These are phyloP conservation scores for Zelostemma sp. DNA, from an alignment of 1,140 invertebrate species.

Conservation along the genomic window DNA sequence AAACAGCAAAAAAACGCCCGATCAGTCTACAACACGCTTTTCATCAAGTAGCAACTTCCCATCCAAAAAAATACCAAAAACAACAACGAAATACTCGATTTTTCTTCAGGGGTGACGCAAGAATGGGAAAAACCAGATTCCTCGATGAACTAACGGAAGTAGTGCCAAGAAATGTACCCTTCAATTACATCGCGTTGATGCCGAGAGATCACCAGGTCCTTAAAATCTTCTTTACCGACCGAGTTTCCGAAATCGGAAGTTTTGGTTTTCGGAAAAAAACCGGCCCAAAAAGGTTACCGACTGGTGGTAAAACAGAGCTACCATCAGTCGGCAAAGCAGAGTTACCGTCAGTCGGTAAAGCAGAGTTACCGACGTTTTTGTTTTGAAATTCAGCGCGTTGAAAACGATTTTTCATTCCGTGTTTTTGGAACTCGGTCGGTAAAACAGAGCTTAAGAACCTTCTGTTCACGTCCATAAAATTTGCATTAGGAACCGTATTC, in stretches of 20 bases:
- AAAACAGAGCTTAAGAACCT: too few species aligned
- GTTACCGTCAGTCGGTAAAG: too few species aligned
- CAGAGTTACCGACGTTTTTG: too few species aligned
- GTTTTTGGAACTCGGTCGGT: too few species aligned
- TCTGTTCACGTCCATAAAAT: too few species aligned
- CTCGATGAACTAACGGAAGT: conserved; percentile 71
- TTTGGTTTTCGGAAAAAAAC: background rate
- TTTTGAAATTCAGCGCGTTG: too few species aligned
- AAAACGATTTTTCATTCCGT: too few species aligned
- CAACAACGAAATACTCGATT: background rate
- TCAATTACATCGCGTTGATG: conserved; percentile 62
- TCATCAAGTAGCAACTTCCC: conserved; percentile 56
- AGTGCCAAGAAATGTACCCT: conserved; percentile 61
- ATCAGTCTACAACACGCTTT: conserved; percentile 57
- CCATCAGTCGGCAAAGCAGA: too few species aligned
- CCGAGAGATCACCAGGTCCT: conserved; percentile 59
- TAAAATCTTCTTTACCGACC: background rate
- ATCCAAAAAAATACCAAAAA: background rate
- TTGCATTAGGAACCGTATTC: conserved; percentile 67
- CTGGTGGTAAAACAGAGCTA: too few species aligned
- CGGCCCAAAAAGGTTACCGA: too few species aligned
- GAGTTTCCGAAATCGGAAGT: too few species aligned
- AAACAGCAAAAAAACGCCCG: conserved; percentile 7
- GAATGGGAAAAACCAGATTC: conserved; percentile 74
- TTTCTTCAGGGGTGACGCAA: conserved; percentile 67